A percentile compares a stretch with the other conserved stretches of the same genome.
These are phyloP conservation scores for Megaptera novaeangliae DNA, from an alignment of 2,113 vertebrate genomes.

Conservation along the genomic window DNA sequence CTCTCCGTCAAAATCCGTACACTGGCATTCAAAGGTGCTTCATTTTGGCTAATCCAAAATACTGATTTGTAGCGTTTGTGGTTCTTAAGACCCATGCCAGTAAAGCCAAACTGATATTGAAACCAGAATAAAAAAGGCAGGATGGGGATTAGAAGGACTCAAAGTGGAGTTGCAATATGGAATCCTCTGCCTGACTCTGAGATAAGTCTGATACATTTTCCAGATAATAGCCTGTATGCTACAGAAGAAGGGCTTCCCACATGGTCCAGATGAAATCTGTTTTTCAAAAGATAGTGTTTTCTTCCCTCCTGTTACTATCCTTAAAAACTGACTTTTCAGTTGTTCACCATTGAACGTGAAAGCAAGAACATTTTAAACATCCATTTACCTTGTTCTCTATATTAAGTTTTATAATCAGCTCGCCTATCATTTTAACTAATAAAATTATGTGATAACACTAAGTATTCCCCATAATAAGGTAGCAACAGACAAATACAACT, in stretches of 20 bases:
- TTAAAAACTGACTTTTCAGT: slow-evolving; percentile 13
- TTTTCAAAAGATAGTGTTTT: neutral
- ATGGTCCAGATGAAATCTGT: neutral
- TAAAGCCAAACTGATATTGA: slow-evolving; percentile 26
- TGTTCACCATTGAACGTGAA: neutral
- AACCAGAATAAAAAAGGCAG: neutral
- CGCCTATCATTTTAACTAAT: neutral
- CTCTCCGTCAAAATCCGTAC: neutral
- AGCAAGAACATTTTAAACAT: neutral
- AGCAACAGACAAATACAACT: neutral
- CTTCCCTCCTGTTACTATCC: neutral
- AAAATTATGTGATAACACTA: neutral
- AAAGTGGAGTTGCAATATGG: neutral
- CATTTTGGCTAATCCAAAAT: neutral
- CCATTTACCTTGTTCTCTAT: neutral
- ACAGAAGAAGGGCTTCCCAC: neutral
- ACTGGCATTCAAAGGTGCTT: neutral
- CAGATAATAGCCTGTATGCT: neutral
- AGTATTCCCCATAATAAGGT: neutral
- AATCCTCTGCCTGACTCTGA: neutral
- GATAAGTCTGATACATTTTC: neutral
- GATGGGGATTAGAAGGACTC: neutral
- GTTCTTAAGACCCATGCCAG: neutral
- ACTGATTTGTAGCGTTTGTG: neutral
- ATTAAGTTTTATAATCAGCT: neutral